Evolutionary conservation across 2,888 invertebrate species (phyloP).

Genomic region (Drosophila neoperkinsi): DNA sequence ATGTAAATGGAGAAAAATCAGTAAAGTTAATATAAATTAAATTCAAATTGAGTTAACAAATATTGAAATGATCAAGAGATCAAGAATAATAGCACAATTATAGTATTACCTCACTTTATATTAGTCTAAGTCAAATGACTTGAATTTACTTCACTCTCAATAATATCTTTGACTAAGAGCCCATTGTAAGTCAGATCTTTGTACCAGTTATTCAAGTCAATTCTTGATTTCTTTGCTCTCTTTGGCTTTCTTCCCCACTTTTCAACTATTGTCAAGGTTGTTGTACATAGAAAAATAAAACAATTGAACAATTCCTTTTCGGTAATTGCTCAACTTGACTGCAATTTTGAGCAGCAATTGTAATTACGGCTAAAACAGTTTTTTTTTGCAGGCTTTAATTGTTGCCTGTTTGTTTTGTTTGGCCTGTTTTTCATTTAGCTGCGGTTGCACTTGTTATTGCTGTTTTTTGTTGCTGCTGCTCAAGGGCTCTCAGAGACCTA

Average conservation of each 20-base stretch:
- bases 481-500: conserved; percentile 46
- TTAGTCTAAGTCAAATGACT: neutral
- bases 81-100: neutral
- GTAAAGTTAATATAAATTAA: neutral
- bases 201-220: neutral
- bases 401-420: conserved; percentile 58
- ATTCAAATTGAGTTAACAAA: neutral
- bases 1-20: fast-evolving
- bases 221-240: neutral
- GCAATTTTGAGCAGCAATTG: conserved; percentile 56
- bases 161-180: neutral
- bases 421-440: conserved; percentile 18
- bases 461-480: conserved; percentile 17
- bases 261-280: conserved; percentile 32
- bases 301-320: conserved; percentile 52
- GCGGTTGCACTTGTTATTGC: conserved; percentile 16
- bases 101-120: neutral
- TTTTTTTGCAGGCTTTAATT: conserved; percentile 41
- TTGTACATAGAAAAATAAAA: conserved; percentile 35
- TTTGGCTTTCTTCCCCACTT: neutral
- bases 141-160: neutral
- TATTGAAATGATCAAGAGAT: neutral
- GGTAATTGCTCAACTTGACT: conserved; percentile 65
- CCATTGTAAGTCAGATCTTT: neutral
- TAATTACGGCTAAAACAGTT: conserved; percentile 43